Evolutionary conservation across 1,140 invertebrate genomes (phyloP), one percentile per base, ranked within the genome.

Genomic region (Wiebesia pumilae): DNA sequence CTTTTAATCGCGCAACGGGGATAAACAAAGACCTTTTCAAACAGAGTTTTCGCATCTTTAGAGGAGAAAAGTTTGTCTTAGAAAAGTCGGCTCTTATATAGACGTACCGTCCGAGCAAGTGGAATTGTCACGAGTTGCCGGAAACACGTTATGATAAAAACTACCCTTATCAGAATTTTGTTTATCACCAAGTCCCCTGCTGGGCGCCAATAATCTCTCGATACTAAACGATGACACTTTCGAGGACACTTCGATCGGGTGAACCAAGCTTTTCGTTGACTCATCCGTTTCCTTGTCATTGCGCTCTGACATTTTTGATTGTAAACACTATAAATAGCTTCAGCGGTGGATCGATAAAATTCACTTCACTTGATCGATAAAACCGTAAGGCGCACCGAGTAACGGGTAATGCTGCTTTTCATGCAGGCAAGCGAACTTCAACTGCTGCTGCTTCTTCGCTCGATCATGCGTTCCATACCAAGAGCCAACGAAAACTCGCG

Each of bases 191-290:
- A 51, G n/a, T 30, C 33, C 65, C 30, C 69, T 69, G 51, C n/a
- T 81, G 21, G 91, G 91, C 19, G 91, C 91, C 81, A 93, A 85
- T 40, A 93, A 86, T 87, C 92, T 91, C 67, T 93, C 92, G 81
- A 93, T 93, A 79, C 92, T 93, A 62, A 93, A 93, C 16, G 90
- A 89, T 12, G 90, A 90, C 43, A 90, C 84, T 88, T 89, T 92
- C 0, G 88, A 73, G 67, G 77, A 89, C 89, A 19, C 40, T 73
- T 40, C 38, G 38, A 21, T 27, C 21, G 71, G 71, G 3, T n/a
- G 82, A 21, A 27, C 86, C 43, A 73, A 78, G 33, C 43, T 81
- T 40, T 88, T 90, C 0, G 69, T 79, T 0, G 33, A 77, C 77
- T 88, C 89, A 6, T 77, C 88, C 38, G 0, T 51, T 65, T n/a